Percentiles rank a stretch among this genome's conserved stretches.
These are phyloP conservation scores for Indicator maculatus DNA, from an alignment of 2,113 vertebrate genomes.

Conservation along the genomic window DNA sequence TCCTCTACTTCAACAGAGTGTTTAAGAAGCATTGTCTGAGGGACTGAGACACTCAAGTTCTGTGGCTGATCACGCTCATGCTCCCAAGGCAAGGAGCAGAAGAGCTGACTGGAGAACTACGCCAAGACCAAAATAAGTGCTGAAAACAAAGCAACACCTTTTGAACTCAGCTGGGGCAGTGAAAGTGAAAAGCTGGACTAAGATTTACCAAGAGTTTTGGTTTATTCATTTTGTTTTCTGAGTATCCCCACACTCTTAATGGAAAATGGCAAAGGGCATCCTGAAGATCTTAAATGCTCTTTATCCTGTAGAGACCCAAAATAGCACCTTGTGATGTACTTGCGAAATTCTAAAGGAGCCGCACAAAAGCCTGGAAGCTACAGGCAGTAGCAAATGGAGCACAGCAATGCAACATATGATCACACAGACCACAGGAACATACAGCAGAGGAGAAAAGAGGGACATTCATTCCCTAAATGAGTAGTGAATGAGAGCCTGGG, in stretches of 20 bases:
- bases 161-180: background rate
- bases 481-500: slow-evolving; percentile 7
- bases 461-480: background rate
- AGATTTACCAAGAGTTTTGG: background rate
- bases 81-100: background rate
- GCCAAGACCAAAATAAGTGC: background rate
- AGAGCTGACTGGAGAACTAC: background rate
- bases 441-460: background rate
- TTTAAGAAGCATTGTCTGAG: background rate
- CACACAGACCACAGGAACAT: slow-evolving; percentile 9
- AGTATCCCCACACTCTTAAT: slow-evolving; percentile 20
- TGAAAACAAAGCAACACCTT: background rate
- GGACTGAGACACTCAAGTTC: background rate
- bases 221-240: slow-evolving; percentile 7
- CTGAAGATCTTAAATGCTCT: slow-evolving; percentile 40
- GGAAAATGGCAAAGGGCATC: slow-evolving; percentile 48
- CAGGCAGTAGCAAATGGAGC: slow-evolving; percentile 46
- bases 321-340: slow-evolving; percentile 67
- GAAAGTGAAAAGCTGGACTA: background rate
- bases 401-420: slow-evolving; percentile 33
- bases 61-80: background rate
- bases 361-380: slow-evolving; percentile 58
- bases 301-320: slow-evolving; percentile 20
- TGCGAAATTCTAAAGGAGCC: slow-evolving; percentile 60
- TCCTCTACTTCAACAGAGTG: background rate